A percentile compares a stretch with the other conserved stretches of the same genome.
Conservation (phyloP, 1,140 invertebrate genomes). For the Zaprionus vittiger region DNA sequence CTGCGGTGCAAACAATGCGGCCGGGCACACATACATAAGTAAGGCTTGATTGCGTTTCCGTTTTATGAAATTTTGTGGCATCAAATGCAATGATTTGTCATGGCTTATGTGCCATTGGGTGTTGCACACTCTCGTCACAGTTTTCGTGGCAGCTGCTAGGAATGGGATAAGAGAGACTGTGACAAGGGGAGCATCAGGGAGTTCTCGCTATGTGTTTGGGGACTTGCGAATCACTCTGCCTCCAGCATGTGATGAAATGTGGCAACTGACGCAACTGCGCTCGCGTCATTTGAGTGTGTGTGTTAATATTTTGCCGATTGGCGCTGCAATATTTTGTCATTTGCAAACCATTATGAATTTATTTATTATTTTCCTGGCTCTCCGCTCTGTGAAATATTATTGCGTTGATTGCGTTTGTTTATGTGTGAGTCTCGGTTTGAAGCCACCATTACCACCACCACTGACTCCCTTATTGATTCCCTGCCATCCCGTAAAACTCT, state of each 20-base stretch:
- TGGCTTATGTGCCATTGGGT: slow-evolving; percentile 53
- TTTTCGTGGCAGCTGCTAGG: background rate
- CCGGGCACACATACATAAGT: slow-evolving; percentile 52
- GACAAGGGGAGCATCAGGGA: background rate
- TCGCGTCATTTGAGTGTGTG: slow-evolving; percentile 31
- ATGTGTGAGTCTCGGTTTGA: background rate
- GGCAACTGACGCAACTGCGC: slow-evolving; percentile 30
- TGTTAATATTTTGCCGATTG: slow-evolving; percentile 80
- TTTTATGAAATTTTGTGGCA: slow-evolving; percentile 79
- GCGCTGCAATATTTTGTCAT: slow-evolving; percentile 80
- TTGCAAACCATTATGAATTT: slow-evolving; percentile 78
- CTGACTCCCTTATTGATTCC: background rate
- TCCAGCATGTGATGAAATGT: slow-evolving; percentile 36
- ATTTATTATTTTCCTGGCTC: slow-evolving; percentile 71
- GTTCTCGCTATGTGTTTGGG: background rate
- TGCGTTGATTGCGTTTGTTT: slow-evolving; percentile 72
- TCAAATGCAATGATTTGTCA: slow-evolving; percentile 78
- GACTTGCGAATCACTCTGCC: slow-evolving; percentile 7
- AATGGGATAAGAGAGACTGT: slow-evolving; percentile 28
- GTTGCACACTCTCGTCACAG: slow-evolving; percentile 1
- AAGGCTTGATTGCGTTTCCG: slow-evolving; percentile 80
- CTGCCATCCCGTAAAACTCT: background rate
- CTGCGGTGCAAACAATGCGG: slow-evolving; percentile 55
- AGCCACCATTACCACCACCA: background rate
- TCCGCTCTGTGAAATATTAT: slow-evolving; percentile 50